Evolutionary conservation across 2,888 invertebrate genomes (phyloP).

Genomic region (Ormyrus labotus): DNA sequence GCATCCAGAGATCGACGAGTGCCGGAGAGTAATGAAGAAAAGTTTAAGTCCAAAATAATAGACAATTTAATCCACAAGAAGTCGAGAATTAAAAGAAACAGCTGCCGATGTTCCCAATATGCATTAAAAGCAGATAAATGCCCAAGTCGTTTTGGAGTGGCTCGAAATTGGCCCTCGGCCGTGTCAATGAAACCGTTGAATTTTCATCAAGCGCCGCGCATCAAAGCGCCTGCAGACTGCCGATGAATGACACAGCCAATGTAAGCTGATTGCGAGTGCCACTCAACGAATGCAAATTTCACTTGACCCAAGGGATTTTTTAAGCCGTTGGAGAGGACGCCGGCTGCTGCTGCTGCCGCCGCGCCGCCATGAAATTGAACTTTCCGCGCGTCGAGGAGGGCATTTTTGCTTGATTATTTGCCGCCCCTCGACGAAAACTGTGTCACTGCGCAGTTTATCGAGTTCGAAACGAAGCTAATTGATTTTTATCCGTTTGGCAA

Average conservation of each 20-base stretch:
- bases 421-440: no score
- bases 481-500: no score
- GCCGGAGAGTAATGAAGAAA: no score
- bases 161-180: slow-evolving; percentile 32
- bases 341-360: neutral
- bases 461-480: no score
- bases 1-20: no score
- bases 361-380: no score
- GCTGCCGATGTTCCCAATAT: neutral
- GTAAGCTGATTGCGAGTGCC: slow-evolving; percentile 17
- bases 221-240: slow-evolving; percentile 9
- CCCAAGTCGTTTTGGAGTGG: slow-evolving; percentile 7
- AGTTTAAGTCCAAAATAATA: no score
- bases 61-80: no score
- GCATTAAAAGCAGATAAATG: neutral
- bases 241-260: neutral
- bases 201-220: slow-evolving; percentile 29
- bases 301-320: slow-evolving; percentile 23
- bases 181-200: slow-evolving; percentile 35
- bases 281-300: slow-evolving; percentile 38
- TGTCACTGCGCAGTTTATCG: no score
- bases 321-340: neutral
- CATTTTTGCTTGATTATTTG: no score
- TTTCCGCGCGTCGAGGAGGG: no score
- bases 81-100: no score